These are phyloP conservation scores for Hylyphantes graminicola DNA, from an alignment of 1,140 invertebrate genomes.

Conservation along the genomic window DNA sequence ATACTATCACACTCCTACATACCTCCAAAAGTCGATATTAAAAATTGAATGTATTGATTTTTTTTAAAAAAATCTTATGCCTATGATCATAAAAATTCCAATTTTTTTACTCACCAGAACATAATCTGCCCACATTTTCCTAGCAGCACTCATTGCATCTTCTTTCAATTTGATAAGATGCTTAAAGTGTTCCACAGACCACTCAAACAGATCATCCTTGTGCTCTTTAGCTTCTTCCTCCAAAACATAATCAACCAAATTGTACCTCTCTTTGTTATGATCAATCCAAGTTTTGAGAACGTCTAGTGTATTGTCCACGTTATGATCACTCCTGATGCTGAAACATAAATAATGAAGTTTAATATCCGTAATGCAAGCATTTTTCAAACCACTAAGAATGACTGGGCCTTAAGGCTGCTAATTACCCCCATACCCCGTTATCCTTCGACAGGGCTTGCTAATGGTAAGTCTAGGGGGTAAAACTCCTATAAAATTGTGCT, in stretches of 20 bases:
- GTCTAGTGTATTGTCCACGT: slow-evolving; percentile 80
- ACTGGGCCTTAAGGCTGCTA: background rate
- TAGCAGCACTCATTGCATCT: slow-evolving; percentile 78
- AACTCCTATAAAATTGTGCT: background rate
- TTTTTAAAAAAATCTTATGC: no score
- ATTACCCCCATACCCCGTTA: background rate
- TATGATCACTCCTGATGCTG: slow-evolving; percentile 92
- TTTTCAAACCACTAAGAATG: background rate
- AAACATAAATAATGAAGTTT: background rate
- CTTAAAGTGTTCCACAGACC: slow-evolving; percentile 80
- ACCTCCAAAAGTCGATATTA: no score
- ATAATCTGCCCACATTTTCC: slow-evolving; percentile 85
- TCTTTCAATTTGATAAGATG: slow-evolving; percentile 87
- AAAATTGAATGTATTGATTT: no score
- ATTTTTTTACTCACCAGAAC: slow-evolving; percentile 74
- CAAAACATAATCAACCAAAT: slow-evolving; percentile 76
- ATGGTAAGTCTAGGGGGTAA: background rate
- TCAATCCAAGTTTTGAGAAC: slow-evolving; percentile 81
- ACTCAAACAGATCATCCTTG: slow-evolving; percentile 77
- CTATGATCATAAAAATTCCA: background rate
- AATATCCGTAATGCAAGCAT: background rate
- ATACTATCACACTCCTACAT: no score
- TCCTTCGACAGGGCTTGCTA: background rate
- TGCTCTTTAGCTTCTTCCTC: slow-evolving; percentile 70
- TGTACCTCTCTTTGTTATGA: slow-evolving; percentile 75